These are phyloP conservation scores for Coptodon rendalli DNA, from an alignment of 2,113 vertebrate genomes.

Conservation along the genomic window DNA sequence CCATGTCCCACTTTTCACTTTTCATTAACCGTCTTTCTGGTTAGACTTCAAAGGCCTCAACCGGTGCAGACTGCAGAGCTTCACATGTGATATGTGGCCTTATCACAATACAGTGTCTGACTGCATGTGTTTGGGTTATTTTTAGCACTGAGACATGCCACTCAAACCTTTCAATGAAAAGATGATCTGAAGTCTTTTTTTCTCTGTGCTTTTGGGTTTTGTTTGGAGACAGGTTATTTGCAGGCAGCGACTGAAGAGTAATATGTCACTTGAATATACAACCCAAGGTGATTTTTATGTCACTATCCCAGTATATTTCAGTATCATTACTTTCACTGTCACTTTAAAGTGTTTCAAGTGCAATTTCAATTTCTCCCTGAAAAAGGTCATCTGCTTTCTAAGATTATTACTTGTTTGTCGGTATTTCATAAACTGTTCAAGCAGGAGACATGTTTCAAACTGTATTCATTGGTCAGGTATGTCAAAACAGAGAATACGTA, in stretches of 20 bases:
- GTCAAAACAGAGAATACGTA: slow-evolving; percentile 61
- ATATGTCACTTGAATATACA: neutral
- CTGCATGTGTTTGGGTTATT: neutral
- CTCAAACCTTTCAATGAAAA: neutral
- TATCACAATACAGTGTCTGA: neutral
- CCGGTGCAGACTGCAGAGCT: neutral
- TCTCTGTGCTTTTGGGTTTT: neutral
- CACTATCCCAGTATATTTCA: neutral
- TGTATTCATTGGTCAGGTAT: neutral
- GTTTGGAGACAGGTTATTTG: neutral
- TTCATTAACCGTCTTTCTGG: slow-evolving; percentile 21
- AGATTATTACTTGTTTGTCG: neutral
- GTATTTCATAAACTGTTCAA: neutral
- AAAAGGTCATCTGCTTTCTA: neutral
- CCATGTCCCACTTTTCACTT: slow-evolving; percentile 48
- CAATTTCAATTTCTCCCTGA: neutral
- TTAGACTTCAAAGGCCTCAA: slow-evolving; percentile 47
- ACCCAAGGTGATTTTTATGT: neutral
- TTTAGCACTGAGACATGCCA: neutral
- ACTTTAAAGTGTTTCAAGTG: neutral
- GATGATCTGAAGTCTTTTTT: neutral
- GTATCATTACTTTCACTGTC: neutral
- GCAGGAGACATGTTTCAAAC: neutral
- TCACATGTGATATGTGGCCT: neutral
- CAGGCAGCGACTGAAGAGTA: neutral